Evolutionary conservation across 2,888 invertebrate genomes (phyloP), one percentile per base, ranked within the genome.

Genomic region (Acrobasis repandana): DNA sequence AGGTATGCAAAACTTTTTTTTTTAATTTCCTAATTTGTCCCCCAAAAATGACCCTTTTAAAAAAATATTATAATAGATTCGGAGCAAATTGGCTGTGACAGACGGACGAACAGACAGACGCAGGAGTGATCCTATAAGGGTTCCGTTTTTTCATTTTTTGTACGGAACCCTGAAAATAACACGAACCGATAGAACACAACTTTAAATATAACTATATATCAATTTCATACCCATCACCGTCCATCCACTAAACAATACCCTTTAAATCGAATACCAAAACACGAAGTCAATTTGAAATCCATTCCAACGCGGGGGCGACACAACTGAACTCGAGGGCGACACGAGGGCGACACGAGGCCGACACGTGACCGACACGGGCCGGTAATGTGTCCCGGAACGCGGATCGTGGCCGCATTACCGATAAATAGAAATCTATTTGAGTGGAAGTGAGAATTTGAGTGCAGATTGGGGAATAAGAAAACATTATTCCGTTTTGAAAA

Each of bases 331-430:
- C 2, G 20, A 38, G 78, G 74, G 38, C 54, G 54, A 51, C 51
- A 51, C 34, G 51, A 36, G 9, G 51, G 9, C 34, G 9, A 54
- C 54, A 54, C 82, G 85, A 63, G 77, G 49, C 69, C 61, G 74
- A 61, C 82, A 77, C 84, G 83, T 74, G 76, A 47, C 63, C 65
- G 71, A 47, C 84, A 77, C 85, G 83, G 71, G 77, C 52, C 71
- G 49, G 61, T 72, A 77, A 78, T 74, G 79, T 73, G 66, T 73
- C 74, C 67, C 81, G 84, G 83, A 84, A 82, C 82, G 81, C 70
- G 70, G 70, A 66, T 67, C 75, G 78, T 67, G 80, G 76, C 76
- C 74, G 68, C 67, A 77, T 80, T 76, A 73, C 67, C 77, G 73
- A 66, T 73, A 76, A 79, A 80, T 83, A 72, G 70, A 73, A 74